These are phyloP conservation scores for Pogonus chalceus DNA, from an alignment of 1,140 invertebrate genomes.

Conservation along the genomic window DNA sequence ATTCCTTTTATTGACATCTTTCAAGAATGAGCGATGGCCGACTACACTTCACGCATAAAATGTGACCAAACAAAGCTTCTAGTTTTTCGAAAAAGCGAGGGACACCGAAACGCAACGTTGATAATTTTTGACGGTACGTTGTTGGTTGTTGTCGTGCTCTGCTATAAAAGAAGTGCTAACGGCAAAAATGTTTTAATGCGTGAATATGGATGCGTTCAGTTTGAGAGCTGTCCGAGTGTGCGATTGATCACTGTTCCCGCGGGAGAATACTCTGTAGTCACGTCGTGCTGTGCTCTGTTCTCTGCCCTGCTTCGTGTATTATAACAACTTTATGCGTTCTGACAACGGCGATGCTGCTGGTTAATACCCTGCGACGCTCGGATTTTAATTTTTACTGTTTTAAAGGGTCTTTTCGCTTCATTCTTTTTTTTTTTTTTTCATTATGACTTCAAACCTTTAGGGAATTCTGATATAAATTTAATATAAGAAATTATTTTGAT, in stretches of 20 bases:
- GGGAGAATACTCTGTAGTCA: too few relatives aligned
- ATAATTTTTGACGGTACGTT: not conserved
- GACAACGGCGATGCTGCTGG: too few relatives aligned
- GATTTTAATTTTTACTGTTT: too few relatives aligned
- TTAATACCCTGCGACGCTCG: too few relatives aligned
- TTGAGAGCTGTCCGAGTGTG: not conserved
- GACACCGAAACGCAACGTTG: not conserved
- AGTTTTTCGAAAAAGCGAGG: not conserved
- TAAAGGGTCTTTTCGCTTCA: too few relatives aligned
- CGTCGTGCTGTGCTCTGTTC: too few relatives aligned
- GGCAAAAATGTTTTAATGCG: constrained; percentile 4
- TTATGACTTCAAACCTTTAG: too few relatives aligned
- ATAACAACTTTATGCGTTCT: too few relatives aligned
- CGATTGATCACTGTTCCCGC: constrained; percentile 1
- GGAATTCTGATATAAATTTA: too few relatives aligned
- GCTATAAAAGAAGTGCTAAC: not conserved
- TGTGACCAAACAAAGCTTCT: constrained; percentile 1
- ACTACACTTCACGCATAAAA: constrained; percentile 7
- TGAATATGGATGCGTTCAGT: constrained; percentile 4
- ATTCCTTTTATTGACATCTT: constrained; percentile 7
- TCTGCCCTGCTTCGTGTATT: too few relatives aligned
- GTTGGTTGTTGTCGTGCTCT: not conserved
- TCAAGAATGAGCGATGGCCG: constrained; percentile 6
- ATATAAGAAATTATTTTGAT: too few relatives aligned
- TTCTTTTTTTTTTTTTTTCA: too few relatives aligned